Evolutionary conservation across 2,888 invertebrate species (phyloP).

Genomic region (Melinaea menophilus): DNA sequence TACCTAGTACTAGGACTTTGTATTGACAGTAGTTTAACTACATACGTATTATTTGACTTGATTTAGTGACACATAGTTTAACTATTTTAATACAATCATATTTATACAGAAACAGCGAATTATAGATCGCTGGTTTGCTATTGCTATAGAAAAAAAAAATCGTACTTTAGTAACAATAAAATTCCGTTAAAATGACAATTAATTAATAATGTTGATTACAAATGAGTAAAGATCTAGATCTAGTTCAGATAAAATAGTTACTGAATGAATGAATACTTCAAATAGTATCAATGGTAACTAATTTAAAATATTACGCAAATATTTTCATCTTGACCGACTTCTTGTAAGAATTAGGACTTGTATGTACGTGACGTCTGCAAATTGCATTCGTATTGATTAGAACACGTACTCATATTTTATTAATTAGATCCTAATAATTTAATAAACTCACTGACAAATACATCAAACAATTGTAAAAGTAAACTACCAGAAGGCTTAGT

Average conservation of each 20-base stretch:
- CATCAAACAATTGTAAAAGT: conserved; percentile 28
- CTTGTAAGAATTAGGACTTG: conserved; percentile 48
- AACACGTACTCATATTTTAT: conserved; percentile 27
- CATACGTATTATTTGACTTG: no score
- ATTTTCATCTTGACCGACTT: conserved; percentile 57
- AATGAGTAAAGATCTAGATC: neutral
- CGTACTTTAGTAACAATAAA: neutral
- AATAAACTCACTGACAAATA: conserved; percentile 12
- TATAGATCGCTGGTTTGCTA: no score
- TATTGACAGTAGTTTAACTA: no score
- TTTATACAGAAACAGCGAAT: no score
- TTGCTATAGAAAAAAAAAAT: no score
- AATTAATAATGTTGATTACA: neutral
- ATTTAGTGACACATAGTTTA: no score
- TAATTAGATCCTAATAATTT: conserved; percentile 21
- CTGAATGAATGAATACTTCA: neutral
- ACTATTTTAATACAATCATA: no score
- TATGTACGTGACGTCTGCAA: conserved; percentile 39
- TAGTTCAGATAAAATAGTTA: neutral
- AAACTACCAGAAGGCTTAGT: conserved; percentile 28
- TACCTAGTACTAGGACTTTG: no score
- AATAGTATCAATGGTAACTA: conserved; percentile 44
- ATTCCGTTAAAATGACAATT: neutral
- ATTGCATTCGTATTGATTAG: conserved; percentile 23
- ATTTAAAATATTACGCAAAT: conserved; percentile 45